These are phyloP conservation scores for Kuschelorhynchus macadamiae DNA, from an alignment of 2,888 invertebrate species.

Conservation along the genomic window DNA sequence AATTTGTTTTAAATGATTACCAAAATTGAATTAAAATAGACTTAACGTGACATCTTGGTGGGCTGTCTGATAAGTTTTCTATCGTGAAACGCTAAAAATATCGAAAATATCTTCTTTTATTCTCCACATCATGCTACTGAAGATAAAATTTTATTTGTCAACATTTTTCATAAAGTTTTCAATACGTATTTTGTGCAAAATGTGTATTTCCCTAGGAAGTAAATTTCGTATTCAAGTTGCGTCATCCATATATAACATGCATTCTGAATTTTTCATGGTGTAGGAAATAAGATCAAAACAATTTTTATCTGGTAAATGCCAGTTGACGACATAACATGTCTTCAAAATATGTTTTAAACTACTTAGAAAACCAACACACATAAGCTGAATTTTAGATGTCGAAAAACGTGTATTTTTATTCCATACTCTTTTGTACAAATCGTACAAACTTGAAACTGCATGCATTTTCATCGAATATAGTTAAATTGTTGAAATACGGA, in stretches of 20 bases:
- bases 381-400: constrained; percentile 1
- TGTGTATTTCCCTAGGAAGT: constrained; percentile 8
- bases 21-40: no score
- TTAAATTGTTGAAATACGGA: no score
- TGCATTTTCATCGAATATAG: no score
- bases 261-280: constrained; percentile 61
- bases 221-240: constrained; percentile 58
- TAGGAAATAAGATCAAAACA: constrained; percentile 63
- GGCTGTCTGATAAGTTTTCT: no score
- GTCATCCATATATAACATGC: constrained; percentile 58
- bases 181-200: constrained; percentile 21
- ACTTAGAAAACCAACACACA: constrained; percentile 7
- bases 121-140: no score
- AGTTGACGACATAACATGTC: constrained; percentile 57
- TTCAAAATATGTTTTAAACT: constrained; percentile 48
- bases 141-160: no score
- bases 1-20: no score
- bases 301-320: constrained; percentile 57
- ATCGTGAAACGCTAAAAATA: no score
- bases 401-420: not conserved
- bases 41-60: no score
- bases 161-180: constrained; percentile 21
- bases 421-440: not conserved
- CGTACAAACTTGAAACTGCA: no score
- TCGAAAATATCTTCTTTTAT: no score